phyloP scores from a whole-genome alignment of 92 coral and sea anemone species.

The Phymanthus crucifer region DNA sequence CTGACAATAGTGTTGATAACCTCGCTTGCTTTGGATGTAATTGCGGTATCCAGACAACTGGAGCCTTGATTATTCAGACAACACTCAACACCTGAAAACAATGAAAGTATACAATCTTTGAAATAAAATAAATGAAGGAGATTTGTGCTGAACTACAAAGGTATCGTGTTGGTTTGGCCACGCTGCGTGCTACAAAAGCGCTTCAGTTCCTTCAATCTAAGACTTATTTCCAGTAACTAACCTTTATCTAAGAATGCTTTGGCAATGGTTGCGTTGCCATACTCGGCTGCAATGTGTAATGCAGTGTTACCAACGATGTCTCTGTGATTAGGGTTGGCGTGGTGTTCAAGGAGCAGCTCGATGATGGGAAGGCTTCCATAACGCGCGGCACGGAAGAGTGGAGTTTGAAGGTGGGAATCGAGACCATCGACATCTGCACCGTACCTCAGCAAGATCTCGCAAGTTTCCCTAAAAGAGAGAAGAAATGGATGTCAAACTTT shows the following conservation, averaged over 20 bases:
- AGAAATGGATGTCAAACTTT: too few relatives aligned
- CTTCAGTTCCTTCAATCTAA: too few relatives aligned
- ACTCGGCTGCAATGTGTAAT: conserved; percentile 62
- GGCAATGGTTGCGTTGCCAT: conserved; percentile 49
- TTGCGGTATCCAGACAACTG: conserved; percentile 3
- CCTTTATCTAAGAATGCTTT: conserved; percentile 51
- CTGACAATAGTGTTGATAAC: background rate
- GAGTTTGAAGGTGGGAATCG: conserved; percentile 66
- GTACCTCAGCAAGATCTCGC: conserved; percentile 51
- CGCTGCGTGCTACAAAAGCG: too few relatives aligned
- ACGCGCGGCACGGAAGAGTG: conserved; percentile 62
- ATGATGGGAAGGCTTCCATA: conserved; percentile 53
- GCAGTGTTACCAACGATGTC: conserved; percentile 71
- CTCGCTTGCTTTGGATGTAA: background rate
- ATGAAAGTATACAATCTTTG: background rate
- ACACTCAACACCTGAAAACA: conserved; percentile 4
- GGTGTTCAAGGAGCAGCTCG: conserved; percentile 45
- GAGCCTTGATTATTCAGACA: background rate
- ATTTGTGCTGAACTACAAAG: too few relatives aligned
- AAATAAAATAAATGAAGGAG: too few relatives aligned
- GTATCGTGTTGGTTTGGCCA: background rate
- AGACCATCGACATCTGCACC: conserved; percentile 60
- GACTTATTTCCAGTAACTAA: background rate
- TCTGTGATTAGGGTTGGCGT: conserved; percentile 46
- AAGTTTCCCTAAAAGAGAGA: conserved; percentile 37